Evolutionary conservation across 2,113 vertebrate genomes (phyloP).

Genomic region (Prinia subflava): DNA sequence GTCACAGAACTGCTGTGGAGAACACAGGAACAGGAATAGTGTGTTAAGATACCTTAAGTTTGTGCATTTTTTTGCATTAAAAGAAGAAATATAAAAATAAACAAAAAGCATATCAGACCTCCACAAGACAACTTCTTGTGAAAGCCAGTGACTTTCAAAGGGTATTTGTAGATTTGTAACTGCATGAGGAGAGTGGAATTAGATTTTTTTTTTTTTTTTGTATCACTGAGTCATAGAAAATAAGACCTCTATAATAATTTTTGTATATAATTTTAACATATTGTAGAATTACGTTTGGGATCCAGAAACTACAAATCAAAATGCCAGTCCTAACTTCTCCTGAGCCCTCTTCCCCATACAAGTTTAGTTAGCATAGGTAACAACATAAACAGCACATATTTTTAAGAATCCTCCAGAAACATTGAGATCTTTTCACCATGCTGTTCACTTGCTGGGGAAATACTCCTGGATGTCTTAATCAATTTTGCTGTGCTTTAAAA

Average conservation of each 20-base stretch:
- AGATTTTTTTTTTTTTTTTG: background rate
- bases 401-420: background rate
- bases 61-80: background rate
- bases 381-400: accelerated
- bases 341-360: background rate
- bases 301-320: background rate
- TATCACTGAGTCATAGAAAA: background rate
- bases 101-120: background rate
- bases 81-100: background rate
- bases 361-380: background rate
- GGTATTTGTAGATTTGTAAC: background rate
- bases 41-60: background rate
- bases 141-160: background rate
- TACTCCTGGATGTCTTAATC: background rate
- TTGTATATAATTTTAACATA: background rate
- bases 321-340: background rate
- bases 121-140: background rate
- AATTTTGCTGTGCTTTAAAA: background rate
- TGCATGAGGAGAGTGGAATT: background rate
- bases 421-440: background rate
- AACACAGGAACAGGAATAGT: background rate
- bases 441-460: background rate
- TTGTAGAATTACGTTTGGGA: background rate
- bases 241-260: background rate
- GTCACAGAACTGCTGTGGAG: background rate